phyloP scores from a whole-genome alignment of 92 coral and sea anemone species.

The Parazoanthus darwini region DNA sequence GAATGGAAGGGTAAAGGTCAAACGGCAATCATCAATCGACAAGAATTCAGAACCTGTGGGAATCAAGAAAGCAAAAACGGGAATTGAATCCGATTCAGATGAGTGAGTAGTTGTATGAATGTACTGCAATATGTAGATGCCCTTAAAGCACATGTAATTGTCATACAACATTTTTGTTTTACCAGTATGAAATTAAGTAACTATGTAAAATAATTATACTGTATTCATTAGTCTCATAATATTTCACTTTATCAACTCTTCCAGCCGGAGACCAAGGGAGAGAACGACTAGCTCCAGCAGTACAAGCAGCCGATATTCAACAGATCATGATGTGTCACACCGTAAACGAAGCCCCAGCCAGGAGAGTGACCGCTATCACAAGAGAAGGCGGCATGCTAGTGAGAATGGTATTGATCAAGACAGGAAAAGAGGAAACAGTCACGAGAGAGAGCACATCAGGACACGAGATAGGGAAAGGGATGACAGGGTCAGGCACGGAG shows the following conservation, averaged over 20 bases:
- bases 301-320: slow-evolving; percentile 43
- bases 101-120: slow-evolving; percentile 46
- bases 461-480: slow-evolving; percentile 2
- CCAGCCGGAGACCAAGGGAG: slow-evolving; percentile 48
- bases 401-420: slow-evolving; percentile 55
- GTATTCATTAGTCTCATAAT: neutral
- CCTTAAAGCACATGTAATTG: neutral
- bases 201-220: neutral
- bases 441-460: slow-evolving; percentile 39
- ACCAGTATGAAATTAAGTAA: no score
- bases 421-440: slow-evolving; percentile 42
- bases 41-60: slow-evolving; percentile 48
- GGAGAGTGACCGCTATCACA: slow-evolving; percentile 66
- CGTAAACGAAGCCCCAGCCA: slow-evolving; percentile 89
- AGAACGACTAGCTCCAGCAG: slow-evolving; percentile 63
- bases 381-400: slow-evolving; percentile 81
- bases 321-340: slow-evolving; percentile 48
- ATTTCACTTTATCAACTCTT: neutral
- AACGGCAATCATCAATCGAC: slow-evolving; percentile 67
- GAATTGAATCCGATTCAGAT: slow-evolving; percentile 53
- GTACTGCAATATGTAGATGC: no score
- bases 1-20: slow-evolving; percentile 39
- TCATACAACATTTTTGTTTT: neutral
- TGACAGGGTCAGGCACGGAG: slow-evolving; percentile 54
- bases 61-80: slow-evolving; percentile 60